Percentiles rank a stretch among this genome's conserved stretches.
phyloP scores from a whole-genome alignment of 1,140 invertebrate species.

The honey bee (Apis mellifera) region DNA sequence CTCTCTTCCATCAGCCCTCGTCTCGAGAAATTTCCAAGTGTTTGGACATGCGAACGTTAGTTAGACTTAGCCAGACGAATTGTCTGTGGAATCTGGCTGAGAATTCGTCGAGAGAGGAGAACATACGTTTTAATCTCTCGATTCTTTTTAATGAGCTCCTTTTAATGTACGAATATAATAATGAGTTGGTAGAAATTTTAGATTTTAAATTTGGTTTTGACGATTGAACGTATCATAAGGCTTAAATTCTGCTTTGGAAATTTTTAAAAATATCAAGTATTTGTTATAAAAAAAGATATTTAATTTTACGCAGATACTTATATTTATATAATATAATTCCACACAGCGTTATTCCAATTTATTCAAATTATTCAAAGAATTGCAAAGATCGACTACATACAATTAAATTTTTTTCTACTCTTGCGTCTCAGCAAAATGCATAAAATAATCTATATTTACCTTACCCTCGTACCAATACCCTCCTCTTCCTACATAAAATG shows the following conservation, averaged over 20 bases:
- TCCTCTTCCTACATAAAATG: background rate
- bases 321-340: no score
- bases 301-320: no score
- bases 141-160: background rate
- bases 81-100: background rate
- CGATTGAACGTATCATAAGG: no score
- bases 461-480: background rate
- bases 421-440: no score
- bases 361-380: background rate
- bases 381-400: background rate
- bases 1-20: background rate
- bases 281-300: no score
- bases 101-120: background rate
- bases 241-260: no score
- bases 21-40: conserved; percentile 20
- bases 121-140: background rate
- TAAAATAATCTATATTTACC: background rate
- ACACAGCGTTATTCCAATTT: no score
- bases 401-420: background rate
- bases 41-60: conserved; percentile 1
- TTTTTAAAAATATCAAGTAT: no score
- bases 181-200: no score
- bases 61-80: background rate
- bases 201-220: no score
- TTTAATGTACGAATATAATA: background rate